Base-by-base conservation (phyloP, 2,888 invertebrate species). In the Ormyrus nitidulus region DNA sequence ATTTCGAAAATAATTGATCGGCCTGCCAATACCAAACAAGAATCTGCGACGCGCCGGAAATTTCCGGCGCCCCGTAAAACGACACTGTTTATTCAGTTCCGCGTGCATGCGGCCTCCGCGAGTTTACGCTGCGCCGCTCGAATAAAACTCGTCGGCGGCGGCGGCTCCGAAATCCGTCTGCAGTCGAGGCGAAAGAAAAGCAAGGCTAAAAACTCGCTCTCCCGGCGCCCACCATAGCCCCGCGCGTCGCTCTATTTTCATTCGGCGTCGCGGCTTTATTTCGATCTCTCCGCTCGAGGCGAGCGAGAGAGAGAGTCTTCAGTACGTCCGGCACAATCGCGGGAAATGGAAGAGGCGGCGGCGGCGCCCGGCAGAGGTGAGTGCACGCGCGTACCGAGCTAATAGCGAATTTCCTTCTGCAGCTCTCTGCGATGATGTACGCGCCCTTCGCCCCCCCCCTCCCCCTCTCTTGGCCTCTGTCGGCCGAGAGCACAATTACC, bases 271-370 rank as follows among this genome's bases (percentile, higher is more conserved):
- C 51, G 19, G 34, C 34, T 34, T 34, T 34, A 34, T 34, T 34
- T 34, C 34, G 34, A 34, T 34, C 34, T 34, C 34, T 3, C 9
- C 56, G n/a, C 19, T 13, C 69, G 69, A 34, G 51, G 34, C 62
- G 10, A 48, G 8, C 61, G 34, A 4, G 34, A 4, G 34, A 4
- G 34, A 2, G 11, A 49, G 69, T 48, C 69, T 64, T 66, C 59
- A 80, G 76, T 76, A 54, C 56, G 76, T 61, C 62, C 66, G 61
- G 54, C 65, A 80, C 76, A 72, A 80, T 80, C 76, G 71, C 66
- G 71, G 54, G 49, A 61, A 65, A 80, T 80, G 80, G 80, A 34
- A 34, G 34, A 66, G 49, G 75, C 70, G 11, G 34, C 51, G 11
- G 2, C 19, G 19, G 19, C 4, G 34, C 34, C 34, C 34, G 34